These are phyloP conservation scores for Etheostoma spectabile DNA, from an alignment of 2,113 vertebrate genomes.

Conservation along the genomic window DNA sequence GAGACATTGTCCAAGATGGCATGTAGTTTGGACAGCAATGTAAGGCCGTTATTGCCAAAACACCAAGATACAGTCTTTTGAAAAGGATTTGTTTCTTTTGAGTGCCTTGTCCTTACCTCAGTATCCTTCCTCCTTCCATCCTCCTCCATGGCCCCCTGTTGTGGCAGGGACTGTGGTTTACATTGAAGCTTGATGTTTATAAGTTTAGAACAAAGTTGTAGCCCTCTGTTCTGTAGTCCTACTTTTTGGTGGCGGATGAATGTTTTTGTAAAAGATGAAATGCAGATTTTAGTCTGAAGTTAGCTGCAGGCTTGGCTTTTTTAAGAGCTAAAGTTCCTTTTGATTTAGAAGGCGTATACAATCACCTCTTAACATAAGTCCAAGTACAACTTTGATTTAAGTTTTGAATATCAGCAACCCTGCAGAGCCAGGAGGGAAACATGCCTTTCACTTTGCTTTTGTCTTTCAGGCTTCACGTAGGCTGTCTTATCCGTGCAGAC, in stretches of 20 bases:
- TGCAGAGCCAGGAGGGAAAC: not conserved
- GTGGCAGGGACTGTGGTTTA: constrained; percentile 46
- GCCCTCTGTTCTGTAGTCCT: constrained; percentile 23
- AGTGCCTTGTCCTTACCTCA: constrained; percentile 17
- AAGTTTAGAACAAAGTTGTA: constrained; percentile 40
- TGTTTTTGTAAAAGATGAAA: constrained; percentile 45
- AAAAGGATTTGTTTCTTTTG: not conserved
- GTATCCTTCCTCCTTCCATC: constrained; percentile 1
- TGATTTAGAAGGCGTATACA: constrained; percentile 19
- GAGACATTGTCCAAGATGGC: too few relatives aligned
- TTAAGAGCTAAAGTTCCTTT: constrained; percentile 18
- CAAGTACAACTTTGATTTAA: constrained; percentile 14
- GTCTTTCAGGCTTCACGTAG: constrained; percentile 10
- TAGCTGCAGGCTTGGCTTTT: constrained; percentile 17
- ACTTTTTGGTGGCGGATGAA: constrained; percentile 40
- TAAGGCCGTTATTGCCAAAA: constrained; percentile 25
- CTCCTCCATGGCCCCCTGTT: constrained; percentile 25
- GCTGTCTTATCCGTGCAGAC: not conserved
- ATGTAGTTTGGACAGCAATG: too few relatives aligned
- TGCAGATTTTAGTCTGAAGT: constrained; percentile 18
- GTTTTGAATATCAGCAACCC: not conserved
- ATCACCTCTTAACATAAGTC: constrained; percentile 31
- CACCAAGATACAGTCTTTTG: constrained; percentile 4
- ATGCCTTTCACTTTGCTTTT: not conserved
- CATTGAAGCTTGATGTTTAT: constrained; percentile 36